phyloP scores from a whole-genome alignment of 2,888 invertebrate genomes.

The Therioaphis trifolii region DNA sequence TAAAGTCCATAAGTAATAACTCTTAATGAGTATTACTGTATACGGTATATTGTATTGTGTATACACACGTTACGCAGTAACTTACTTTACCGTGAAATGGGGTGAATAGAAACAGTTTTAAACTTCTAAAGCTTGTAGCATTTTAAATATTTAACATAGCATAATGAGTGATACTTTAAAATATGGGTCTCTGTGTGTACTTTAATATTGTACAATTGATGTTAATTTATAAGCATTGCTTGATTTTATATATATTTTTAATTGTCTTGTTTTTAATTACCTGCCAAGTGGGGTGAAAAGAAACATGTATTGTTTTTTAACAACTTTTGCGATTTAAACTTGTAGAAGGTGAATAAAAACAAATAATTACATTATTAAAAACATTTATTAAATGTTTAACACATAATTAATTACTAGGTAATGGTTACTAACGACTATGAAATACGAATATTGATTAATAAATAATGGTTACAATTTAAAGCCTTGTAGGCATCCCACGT shows the following conservation, averaged over 20 bases:
- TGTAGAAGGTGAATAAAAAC: not conserved
- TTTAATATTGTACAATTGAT: not conserved
- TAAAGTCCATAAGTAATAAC: too few relatives aligned
- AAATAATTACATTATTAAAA: slow-evolving; percentile 5
- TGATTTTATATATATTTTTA: slow-evolving; percentile 1
- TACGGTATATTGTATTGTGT: too few relatives aligned
- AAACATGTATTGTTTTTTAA: too few relatives aligned
- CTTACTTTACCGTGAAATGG: slow-evolving; percentile 2
- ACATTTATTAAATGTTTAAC: not conserved
- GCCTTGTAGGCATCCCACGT: too few relatives aligned
- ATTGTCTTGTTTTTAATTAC: not conserved
- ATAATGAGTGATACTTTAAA: slow-evolving; percentile 9
- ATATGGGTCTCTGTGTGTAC: slow-evolving; percentile 5
- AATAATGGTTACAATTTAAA: too few relatives aligned
- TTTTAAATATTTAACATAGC: slow-evolving; percentile 2
- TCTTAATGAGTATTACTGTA: too few relatives aligned
- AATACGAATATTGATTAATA: too few relatives aligned
- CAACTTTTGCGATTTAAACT: not conserved
- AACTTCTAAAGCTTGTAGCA: slow-evolving; percentile 16
- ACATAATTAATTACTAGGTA: too few relatives aligned
- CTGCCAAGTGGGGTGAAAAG: not conserved
- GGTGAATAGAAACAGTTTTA: not conserved
- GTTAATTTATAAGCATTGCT: not conserved
- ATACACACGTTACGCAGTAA: too few relatives aligned
- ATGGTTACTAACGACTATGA: too few relatives aligned